Evolutionary conservation across 2,888 invertebrate species (phyloP).

Genomic region (Dryobota labecula): DNA sequence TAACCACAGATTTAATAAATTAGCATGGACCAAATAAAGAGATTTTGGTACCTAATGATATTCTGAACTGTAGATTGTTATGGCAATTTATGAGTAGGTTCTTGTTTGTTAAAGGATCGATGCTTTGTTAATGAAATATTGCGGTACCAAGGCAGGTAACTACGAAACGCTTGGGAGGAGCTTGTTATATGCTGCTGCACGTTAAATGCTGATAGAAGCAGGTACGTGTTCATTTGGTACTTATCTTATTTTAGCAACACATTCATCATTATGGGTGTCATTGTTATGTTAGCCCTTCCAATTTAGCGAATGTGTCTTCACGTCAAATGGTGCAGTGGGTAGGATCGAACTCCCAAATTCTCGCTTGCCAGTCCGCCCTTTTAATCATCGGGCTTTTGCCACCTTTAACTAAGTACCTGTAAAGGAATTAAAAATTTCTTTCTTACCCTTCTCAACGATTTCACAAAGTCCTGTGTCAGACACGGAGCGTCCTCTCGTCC

Average conservation of each 20-base stretch:
- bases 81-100: not conserved
- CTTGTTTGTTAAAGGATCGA: not conserved
- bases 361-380: not conserved
- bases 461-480: constrained; percentile 84
- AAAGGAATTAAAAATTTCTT: not conserved
- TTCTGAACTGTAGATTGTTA: constrained; percentile 1
- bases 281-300: not conserved
- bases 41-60: not conserved
- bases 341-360: not conserved
- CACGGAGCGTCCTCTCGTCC: constrained; percentile 80
- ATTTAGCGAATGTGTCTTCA: not conserved
- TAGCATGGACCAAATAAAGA: not conserved
- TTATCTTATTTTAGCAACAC: not conserved
- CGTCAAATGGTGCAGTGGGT: not conserved
- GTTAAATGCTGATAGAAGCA: not conserved
- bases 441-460: constrained; percentile 80
- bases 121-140: not conserved
- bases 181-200: not conserved
- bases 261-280: not conserved
- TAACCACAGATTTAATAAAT: not conserved
- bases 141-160: not conserved
- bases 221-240: not conserved
- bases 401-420: not conserved
- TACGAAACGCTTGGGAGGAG: not conserved
- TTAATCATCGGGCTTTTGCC: not conserved